Evolutionary conservation across 2,113 vertebrate species (phyloP).

Genomic region (Lagopus leucura): DNA sequence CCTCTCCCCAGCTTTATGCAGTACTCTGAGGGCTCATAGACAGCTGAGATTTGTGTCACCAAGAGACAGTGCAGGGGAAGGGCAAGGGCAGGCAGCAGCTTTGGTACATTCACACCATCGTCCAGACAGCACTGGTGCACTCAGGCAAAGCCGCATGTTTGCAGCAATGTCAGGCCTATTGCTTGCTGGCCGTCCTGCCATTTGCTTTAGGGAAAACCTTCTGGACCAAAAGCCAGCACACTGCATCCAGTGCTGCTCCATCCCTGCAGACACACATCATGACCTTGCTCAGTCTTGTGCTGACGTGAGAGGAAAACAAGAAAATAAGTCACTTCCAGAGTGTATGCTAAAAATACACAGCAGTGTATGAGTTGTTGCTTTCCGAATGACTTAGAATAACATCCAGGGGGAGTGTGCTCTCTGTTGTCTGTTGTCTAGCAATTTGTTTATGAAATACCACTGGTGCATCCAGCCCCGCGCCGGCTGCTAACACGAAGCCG

Average conservation of each 20-base stretch:
- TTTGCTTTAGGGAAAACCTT: background rate
- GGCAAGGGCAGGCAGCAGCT: background rate
- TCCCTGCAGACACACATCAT: background rate
- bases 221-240: background rate
- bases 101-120: rapidly evolving
- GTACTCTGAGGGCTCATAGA: rapidly evolving
- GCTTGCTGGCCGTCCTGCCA: background rate
- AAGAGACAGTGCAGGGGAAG: background rate
- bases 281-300: rapidly evolving
- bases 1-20: background rate
- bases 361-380: background rate
- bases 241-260: background rate
- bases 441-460: conserved; percentile 9
- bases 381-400: background rate
- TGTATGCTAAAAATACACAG: background rate
- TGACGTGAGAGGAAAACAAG: background rate
- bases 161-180: background rate
- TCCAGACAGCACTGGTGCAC: background rate
- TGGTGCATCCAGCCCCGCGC: background rate
- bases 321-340: background rate
- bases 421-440: background rate
- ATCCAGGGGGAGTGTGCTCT: background rate
- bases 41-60: background rate
- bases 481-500: rapidly evolving
- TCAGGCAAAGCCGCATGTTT: conserved; percentile 11